A percentile compares a stretch with the other conserved stretches of the same genome.
Evolutionary conservation across 2,888 invertebrate genomes (phyloP).

Genomic region (Hirtodrosophila confusa): DNA sequence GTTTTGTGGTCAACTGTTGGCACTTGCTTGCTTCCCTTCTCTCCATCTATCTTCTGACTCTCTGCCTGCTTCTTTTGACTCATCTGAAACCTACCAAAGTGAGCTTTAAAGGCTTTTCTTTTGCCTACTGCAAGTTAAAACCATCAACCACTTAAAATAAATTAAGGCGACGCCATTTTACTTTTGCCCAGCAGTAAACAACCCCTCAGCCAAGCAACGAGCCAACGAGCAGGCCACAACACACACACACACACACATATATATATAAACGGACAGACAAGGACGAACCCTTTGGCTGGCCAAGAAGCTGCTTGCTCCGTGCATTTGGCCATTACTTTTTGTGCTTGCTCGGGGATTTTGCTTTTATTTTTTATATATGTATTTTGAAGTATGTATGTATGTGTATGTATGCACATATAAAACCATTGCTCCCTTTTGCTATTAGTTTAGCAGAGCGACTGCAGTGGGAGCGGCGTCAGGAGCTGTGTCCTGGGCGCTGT

Average conservation of each 20-base stretch:
- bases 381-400: not conserved
- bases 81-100: constrained; percentile 31
- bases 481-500: constrained; percentile 56
- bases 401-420: constrained; percentile 24
- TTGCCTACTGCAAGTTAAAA: constrained; percentile 62
- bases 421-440: constrained; percentile 57
- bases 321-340: constrained; percentile 74
- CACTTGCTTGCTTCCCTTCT: not conserved
- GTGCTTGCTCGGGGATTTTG: constrained; percentile 57
- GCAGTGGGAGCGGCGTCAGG: constrained; percentile 17
- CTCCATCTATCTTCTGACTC: constrained; percentile 7
- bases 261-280: constrained; percentile 27
- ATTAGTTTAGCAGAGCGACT: constrained; percentile 63
- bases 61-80: not conserved
- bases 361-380: constrained; percentile 30
- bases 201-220: constrained; percentile 59
- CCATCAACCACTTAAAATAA: constrained; percentile 80
- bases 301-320: constrained; percentile 62
- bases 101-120: constrained; percentile 55
- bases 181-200: constrained; percentile 71
- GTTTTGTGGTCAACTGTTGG: constrained; percentile 29
- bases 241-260: constrained; percentile 26
- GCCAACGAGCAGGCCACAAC: constrained; percentile 57
- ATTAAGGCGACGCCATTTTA: constrained; percentile 80
- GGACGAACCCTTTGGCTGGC: constrained; percentile 56